Base-by-base conservation (phyloP, 2,797 vertebrate genomes). In the Hapalemur alaotrensis region DNA sequence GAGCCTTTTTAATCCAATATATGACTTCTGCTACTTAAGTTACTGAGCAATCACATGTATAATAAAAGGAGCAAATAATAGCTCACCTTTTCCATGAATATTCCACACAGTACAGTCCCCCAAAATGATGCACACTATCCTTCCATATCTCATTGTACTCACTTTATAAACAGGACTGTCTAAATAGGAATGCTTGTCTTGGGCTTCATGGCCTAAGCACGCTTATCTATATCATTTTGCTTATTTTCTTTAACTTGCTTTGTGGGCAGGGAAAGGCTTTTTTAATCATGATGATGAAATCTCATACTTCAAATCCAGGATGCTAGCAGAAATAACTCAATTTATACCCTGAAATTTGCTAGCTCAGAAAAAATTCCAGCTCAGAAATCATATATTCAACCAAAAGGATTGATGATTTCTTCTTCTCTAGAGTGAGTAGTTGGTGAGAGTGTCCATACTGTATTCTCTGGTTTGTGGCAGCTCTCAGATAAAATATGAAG, bases 311-410 rank as follows among this genome's bases (percentile, higher is more conserved):
- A 63, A 93, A 92, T 38, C 30, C 32, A 76, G 57, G 46, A 59
- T 18, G 43, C 38, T 59, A 38, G 63, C 52, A 87, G 10, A 35
- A 96, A 94, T 83, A 93, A 92, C 61, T 80, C 46, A 87, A 87
- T 72, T 70, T 63, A 81, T 4, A 93, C 2, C 48, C 69, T 86
- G 28, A 88, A 91, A 95, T 69, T 69, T 96, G 61, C 59, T 95
- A 70, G 80, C 30, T 61, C 54, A 92, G 57, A 61, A 76, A 80
- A 91, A 80, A 82, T 15, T 32, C 5, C n/a, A 67, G 43, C 48
- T 82, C n/a, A 86, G 46, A 67, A 65, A 61, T 76, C 52, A 95
- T 82, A 70, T 52, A 69, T 69, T 59, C 73, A 81, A 76, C 61
- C 35, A 50, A 76, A 88, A 88, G 48, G 41, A 82, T 57, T 30